Conservation (phyloP, 2,113 vertebrate species). For the Pteruthius melanotis region DNA sequence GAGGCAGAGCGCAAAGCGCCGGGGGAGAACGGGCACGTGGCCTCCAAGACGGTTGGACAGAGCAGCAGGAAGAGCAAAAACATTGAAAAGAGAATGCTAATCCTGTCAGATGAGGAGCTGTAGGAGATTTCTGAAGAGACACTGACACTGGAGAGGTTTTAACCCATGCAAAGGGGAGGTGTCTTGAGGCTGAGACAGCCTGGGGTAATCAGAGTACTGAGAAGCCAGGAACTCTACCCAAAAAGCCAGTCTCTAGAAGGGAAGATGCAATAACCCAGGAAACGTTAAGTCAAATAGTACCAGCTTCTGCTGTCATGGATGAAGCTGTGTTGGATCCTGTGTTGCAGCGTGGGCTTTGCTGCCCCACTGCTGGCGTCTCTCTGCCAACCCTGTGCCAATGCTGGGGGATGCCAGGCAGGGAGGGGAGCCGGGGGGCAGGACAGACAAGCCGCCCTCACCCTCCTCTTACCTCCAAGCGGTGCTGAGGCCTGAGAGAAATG, state of each 20-base stretch:
- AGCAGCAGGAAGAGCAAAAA: constrained; percentile 67
- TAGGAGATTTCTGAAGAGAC: constrained; percentile 47
- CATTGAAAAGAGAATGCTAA: constrained; percentile 90
- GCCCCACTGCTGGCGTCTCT: background rate
- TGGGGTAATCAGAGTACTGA: background rate
- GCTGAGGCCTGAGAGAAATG: background rate
- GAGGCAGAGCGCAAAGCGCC: constrained; percentile 74
- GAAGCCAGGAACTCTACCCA: background rate
- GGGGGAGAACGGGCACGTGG: constrained; percentile 64
- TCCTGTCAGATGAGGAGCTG: constrained; percentile 86
- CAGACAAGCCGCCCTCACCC: accelerated
- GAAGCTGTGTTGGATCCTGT: background rate
- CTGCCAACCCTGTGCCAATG: background rate
- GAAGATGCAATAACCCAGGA: constrained; percentile 2
- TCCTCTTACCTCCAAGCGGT: background rate
- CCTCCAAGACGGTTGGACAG: background rate
- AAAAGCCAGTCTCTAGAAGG: background rate
- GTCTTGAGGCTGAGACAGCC: background rate
- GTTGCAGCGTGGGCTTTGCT: background rate
- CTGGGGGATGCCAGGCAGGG: background rate
- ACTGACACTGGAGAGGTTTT: background rate
- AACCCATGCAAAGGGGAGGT: background rate
- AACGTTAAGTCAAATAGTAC: background rate
- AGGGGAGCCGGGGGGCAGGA: background rate
- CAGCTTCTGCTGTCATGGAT: background rate